Evolutionary conservation across 2,888 invertebrate genomes (phyloP).

Genomic region (Miltochrista miniata): DNA sequence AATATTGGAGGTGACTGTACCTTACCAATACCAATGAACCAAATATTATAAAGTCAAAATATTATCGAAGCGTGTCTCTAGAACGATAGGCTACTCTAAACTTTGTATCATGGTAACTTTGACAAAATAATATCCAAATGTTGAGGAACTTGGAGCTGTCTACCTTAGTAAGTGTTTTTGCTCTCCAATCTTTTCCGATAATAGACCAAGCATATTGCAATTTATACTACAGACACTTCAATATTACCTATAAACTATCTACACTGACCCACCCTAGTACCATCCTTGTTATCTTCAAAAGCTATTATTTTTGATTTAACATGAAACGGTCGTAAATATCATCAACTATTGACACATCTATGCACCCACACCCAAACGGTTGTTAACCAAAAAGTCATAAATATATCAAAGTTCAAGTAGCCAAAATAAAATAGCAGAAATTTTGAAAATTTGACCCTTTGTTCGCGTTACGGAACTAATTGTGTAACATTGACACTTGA

Average conservation of each 20-base stretch:
- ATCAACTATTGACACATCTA: slow-evolving; percentile 37
- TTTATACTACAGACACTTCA: no score
- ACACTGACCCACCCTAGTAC: neutral
- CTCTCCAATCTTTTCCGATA: no score
- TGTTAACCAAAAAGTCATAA: slow-evolving; percentile 62
- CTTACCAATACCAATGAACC: no score
- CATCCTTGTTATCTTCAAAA: neutral
- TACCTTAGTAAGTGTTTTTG: no score
- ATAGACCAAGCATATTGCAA: no score
- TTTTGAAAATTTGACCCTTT: slow-evolving; percentile 74
- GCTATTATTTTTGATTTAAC: slow-evolving; percentile 1
- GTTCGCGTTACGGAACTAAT: slow-evolving; percentile 67
- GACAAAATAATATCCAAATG: no score
- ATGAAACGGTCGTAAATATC: slow-evolving; percentile 23
- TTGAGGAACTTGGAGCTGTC: no score
- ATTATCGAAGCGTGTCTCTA: no score
- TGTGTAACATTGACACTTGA: slow-evolving; percentile 74
- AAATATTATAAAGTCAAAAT: no score
- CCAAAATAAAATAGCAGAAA: slow-evolving; percentile 55
- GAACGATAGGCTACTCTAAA: no score
- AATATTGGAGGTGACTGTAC: no score
- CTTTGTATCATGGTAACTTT: no score
- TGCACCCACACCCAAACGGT: slow-evolving; percentile 56
- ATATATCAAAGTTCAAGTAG: slow-evolving; percentile 60
- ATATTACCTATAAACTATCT: neutral